Evolutionary conservation across 2,797 vertebrate species (phyloP), one percentile per base, ranked within the genome.

Genomic region (Periparus ater): DNA sequence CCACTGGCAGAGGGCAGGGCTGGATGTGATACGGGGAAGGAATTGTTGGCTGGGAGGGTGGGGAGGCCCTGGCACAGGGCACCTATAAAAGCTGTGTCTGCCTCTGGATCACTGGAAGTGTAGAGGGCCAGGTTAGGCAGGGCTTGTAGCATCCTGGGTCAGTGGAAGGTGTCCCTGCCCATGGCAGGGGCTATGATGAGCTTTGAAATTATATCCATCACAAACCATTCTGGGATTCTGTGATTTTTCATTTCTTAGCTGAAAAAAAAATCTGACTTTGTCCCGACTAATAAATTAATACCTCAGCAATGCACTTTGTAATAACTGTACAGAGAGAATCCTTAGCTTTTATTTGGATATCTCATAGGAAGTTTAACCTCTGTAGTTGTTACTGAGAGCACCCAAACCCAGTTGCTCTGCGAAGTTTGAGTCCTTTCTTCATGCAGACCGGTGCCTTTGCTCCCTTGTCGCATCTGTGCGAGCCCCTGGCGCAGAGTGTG

Each of bases 401-500:
- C 26, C 23, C n/a, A 32, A 17, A 6, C 4, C 5, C 5, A 6
- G 34, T 48, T 20, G 27, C 42, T 1, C 14, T 47, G 36, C 25
- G 14, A 29, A 44, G 22, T 45, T 40, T 1, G 11, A 54, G 29
- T 32, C 40, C 57, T 53, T 32, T 34, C 48, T 29, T 44, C 1
- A 0, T 19, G 65, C 63, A 9, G 32, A 10, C 13, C 0, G 0
- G 45, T 20, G 44, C 7, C 74, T 44, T 71, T 40, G 50, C 70
- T 22, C 3, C 48, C 25, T 21, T 23, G 63, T 13, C 26, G 0
- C 9, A 1, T 57, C 13, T 15, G 4, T 82, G 16, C 8, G 6
- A 68, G 51, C 40, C 10, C 51, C 13, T 3, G 6, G 45, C 29
- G 53, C 5, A 58, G 85, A 63, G 27, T 47, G n/a, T 75, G 48